Evolutionary conservation across 2,797 vertebrate species (phyloP), one percentile per base, ranked within the genome.

Genomic region (Alcedo atthis): DNA sequence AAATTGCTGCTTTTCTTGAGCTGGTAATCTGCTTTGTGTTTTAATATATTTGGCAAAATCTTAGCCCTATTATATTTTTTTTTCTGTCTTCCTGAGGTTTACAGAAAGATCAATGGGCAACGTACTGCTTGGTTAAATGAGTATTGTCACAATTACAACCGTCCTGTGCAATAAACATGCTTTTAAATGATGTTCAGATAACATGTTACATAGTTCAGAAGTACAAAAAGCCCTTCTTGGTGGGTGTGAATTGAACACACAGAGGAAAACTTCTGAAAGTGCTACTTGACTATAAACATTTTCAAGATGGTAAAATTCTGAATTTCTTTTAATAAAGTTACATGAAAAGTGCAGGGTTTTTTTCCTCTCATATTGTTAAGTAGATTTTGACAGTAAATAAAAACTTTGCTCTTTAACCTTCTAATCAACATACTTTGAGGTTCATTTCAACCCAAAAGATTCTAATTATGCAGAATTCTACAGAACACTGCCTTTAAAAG

Each of bases 301-400:
- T 77, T 93, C 53, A 58, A 68, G 4, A 66, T 49, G 15, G 59
- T 79, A 76, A 87, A 61, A 61, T 59, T 82, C 58, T 81, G 58
- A 26, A 35, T 90, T 87, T 88, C 81, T 79, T 92, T 69, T 54
- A 95, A 89, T 94, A 92, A 96, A 71, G 8, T 26, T 64, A 30
- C 9, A 62, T 90, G 26, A 77, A 88, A 48, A 84, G 12, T 89
- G 33, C 57, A 64, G 42, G 46, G 0, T 3, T 3, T 76, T 53
- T n/a, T 83, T 68, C 24, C 22, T 92, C 10, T 85, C 9, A 16
- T 80, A 53, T 90, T 86, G 21, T 49, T 68, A 37, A 32, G 71
- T 59, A 43, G 35, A 78, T 40, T 81, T 74, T 82, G 42, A 32
- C 8, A 40, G 8, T 64, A 92, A 82, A 90, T 88, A 75, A 86